phyloP scores from a whole-genome alignment of 2,113 vertebrate species.

The Naja naja region DNA sequence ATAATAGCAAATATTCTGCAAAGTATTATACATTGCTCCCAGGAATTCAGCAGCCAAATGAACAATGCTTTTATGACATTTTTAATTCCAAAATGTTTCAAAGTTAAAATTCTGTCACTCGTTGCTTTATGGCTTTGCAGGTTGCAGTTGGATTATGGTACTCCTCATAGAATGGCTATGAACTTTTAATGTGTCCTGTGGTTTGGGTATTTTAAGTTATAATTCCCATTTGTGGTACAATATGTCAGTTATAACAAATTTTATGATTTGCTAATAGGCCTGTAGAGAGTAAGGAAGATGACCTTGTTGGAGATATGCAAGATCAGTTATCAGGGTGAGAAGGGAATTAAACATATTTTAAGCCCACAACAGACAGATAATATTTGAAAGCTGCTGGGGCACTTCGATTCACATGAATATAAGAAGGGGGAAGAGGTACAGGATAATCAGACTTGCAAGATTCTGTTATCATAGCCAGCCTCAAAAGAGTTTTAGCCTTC shows the following conservation, averaged over 20 bases:
- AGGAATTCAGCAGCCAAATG: constrained; percentile 31
- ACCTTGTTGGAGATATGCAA: neutral
- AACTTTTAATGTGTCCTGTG: neutral
- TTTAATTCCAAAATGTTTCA: constrained; percentile 41
- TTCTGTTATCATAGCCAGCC: neutral
- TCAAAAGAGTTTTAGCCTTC: neutral
- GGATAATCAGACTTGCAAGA: neutral
- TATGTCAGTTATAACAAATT: neutral
- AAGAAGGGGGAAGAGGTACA: neutral
- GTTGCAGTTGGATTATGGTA: constrained; percentile 27
- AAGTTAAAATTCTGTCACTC: constrained; percentile 44
- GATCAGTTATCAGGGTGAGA: neutral
- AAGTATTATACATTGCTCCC: constrained; percentile 27
- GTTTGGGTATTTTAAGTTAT: neutral
- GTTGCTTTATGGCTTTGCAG: constrained; percentile 14
- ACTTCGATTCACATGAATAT: neutral
- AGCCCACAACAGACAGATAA: neutral
- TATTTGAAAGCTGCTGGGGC: neutral
- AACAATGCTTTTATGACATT: constrained; percentile 24
- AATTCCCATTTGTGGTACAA: neutral
- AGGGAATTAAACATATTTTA: neutral
- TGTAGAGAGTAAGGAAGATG: neutral
- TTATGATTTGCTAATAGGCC: neutral
- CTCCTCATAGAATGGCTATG: constrained; percentile 1
- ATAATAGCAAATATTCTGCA: neutral